A percentile compares a stretch with the other conserved stretches of the same genome.
These are phyloP conservation scores for Andrena haemorrhoa DNA, from an alignment of 2,888 invertebrate species.

Conservation along the genomic window DNA sequence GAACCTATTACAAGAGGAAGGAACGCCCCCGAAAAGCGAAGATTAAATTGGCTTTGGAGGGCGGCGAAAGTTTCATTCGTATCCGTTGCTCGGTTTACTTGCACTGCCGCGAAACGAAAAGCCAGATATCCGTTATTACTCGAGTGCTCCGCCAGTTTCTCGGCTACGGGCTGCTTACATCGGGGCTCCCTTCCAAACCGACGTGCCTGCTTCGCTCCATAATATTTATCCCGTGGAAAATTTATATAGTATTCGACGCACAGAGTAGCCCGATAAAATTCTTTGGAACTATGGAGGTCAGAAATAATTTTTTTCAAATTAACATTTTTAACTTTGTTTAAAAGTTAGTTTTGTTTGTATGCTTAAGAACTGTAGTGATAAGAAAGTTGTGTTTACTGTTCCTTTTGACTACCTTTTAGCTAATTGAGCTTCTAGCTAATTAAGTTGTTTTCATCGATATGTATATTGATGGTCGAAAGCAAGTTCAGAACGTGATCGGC, in stretches of 20 bases:
- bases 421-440: too few relatives aligned
- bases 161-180: conserved; percentile 24
- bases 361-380: too few relatives aligned
- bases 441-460: too few relatives aligned
- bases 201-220: neutral
- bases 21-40: conserved; percentile 67
- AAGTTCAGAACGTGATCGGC: too few relatives aligned
- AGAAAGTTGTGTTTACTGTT: too few relatives aligned
- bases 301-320: neutral
- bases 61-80: conserved; percentile 64
- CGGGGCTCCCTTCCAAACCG: neutral
- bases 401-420: too few relatives aligned
- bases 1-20: conserved; percentile 71
- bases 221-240: conserved; percentile 18
- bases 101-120: conserved; percentile 45
- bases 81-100: conserved; percentile 45
- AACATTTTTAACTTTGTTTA: too few relatives aligned
- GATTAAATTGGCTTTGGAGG: conserved; percentile 71
- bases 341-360: neutral
- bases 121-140: conserved; percentile 55
- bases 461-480: too few relatives aligned
- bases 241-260: conserved; percentile 14
- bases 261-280: neutral
- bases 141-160: conserved; percentile 21
- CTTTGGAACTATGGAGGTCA: neutral